Base-by-base conservation (phyloP, 2,888 invertebrate genomes). In the Oeneis ivallda region DNA sequence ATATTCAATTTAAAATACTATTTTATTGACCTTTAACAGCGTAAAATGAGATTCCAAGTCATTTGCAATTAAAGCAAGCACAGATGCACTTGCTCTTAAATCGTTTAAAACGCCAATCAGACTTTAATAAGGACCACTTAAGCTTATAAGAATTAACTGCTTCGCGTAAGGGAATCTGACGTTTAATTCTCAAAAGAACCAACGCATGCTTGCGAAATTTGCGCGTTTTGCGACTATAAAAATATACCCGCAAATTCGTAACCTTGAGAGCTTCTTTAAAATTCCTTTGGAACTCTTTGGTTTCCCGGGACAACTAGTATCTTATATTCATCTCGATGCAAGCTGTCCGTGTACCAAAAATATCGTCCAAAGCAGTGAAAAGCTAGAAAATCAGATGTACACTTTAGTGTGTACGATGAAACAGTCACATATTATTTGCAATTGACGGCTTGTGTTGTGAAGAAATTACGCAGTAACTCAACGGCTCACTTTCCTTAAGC, bases 91-190 rank as follows among this genome's bases (percentile, higher is more conserved):
- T 49, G 52, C 43, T 65, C 60, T 60, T 60, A 65, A 59, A 47
- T 47, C 54, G 60, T 54, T 60, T 60, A 65, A 65, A 68, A 50
- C 41, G 62, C 66, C 68, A 65, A 64, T 66, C 66, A 69, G 47
- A 66, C 66, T 66, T 61, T 68, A 68, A 66, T 66, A 66, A 66
- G 68, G 64, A 15, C 68, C 65, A 68, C 61, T 66, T 68, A 64
- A 65, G 65, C 63, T 63, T 47, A 56, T 64, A 64, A 66, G 63
- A 64, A 64, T 60, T 59, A 67, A 63, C 57, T 61, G 68, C 43
- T 64, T 68, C 65, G 34, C 60, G 66, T 64, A 58, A 62, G 60
- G 57, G 61, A 56, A 64, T 63, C 66, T 68, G 66, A 62, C 68
- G 47, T 54, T 47, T 53, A 58, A 61, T 47, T 61, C 43, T 58